Evolutionary conservation across 2,888 invertebrate genomes (phyloP), one percentile per base, ranked within the genome.

Genomic region (Andrena bicolor): DNA sequence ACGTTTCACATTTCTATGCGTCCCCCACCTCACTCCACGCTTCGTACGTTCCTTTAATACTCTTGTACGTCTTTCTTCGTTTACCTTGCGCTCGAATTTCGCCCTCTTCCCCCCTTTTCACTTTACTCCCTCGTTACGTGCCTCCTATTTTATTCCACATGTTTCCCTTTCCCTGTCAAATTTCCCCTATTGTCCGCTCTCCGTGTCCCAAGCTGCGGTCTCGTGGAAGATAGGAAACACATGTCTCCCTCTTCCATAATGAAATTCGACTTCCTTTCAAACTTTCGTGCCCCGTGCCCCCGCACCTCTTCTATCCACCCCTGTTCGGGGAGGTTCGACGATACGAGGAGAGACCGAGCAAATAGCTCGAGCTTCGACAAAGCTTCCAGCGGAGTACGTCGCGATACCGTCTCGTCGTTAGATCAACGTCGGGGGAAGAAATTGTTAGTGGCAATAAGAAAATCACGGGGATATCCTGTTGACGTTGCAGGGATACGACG

Each of bases 261-360:
- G 85, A 86, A 86, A 86, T 85, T 82, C 82, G 79, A 85, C 77
- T 80, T 85, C 60, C 80, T 75, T 85, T 85, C 81, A 74, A 86
- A 82, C 77, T 82, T 48, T 51, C 51, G 68, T 48, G 1, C 49
- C n/a, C 51, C 28, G 28, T 41, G 13, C 13, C 16, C 16, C 53
- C 1, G 3, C 2, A 5, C 8, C 0, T 5, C 66, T 0, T 13
- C 13, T 48, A 41, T 30, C 28, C 23, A 3, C 23, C 26, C 3
- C 2, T 23, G 20, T 7, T 66, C 56, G 41, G 23, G 13, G 32
- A 32, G 68, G 20, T 32, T 69, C 49, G 23, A 35, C 53, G 56
- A 51, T 51, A 68, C 56, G 41, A 26, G 26, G 64, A 48, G 10
- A 56, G 51, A 26, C 23, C 10, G 64, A 28, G 64, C 56, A 77